These are phyloP conservation scores for Diaphora mendica DNA, from an alignment of 2,888 invertebrate genomes.

Conservation along the genomic window DNA sequence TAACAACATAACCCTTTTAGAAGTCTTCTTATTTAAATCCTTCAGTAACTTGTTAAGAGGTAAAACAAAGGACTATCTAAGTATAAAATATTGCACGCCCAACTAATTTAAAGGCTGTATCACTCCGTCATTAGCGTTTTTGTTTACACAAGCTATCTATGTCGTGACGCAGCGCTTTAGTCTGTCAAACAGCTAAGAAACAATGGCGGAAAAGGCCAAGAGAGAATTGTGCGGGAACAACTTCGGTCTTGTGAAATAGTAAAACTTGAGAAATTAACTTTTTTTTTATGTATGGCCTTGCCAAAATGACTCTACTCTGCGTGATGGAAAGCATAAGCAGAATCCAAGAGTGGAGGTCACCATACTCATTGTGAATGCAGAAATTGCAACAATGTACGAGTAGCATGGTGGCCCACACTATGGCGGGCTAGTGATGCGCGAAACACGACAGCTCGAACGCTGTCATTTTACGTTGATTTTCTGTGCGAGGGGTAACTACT, in stretches of 20 bases:
- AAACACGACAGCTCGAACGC: too few species aligned
- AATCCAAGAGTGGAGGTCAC: too few species aligned
- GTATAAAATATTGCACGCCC: conserved; percentile 31
- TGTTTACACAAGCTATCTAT: conserved; percentile 35
- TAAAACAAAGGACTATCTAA: conserved; percentile 12
- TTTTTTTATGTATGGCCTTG: too few species aligned
- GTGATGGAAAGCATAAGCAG: too few species aligned
- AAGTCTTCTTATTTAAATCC: conserved; percentile 5
- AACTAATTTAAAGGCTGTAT: conserved; percentile 31
- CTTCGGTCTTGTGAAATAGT: background rate
- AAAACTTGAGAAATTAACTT: too few species aligned
- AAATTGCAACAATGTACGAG: too few species aligned
- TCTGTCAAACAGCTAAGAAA: conserved; percentile 35
- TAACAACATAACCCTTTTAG: background rate
- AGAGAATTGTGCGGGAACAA: background rate
- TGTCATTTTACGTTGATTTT: too few species aligned
- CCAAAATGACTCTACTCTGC: too few species aligned
- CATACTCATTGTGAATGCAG: too few species aligned
- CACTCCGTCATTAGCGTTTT: conserved; percentile 44
- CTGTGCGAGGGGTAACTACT: too few species aligned
- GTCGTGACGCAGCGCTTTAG: conserved; percentile 40
- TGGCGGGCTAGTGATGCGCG: too few species aligned
- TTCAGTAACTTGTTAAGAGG: conserved; percentile 8
- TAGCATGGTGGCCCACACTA: too few species aligned
- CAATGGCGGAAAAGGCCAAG: conserved; percentile 30